Conservation (phyloP, 2,888 invertebrate species). For the Synanthedon vespiformis region DNA sequence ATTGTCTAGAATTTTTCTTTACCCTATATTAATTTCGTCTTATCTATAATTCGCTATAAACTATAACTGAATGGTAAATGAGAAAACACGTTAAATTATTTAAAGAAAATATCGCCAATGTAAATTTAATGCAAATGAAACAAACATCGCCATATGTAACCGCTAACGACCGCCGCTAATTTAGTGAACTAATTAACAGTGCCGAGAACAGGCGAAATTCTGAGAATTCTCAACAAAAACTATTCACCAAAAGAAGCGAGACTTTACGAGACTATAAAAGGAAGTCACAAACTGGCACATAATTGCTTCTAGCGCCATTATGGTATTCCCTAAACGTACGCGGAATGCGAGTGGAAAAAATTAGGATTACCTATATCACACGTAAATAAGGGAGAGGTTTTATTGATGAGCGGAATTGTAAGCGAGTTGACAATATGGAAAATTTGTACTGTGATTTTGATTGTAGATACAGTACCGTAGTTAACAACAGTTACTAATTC, state of each 20-base stretch:
- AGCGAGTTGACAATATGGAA: too few relatives aligned
- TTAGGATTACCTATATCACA: constrained; percentile 6
- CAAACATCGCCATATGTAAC: constrained; percentile 1
- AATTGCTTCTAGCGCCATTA: constrained; percentile 18
- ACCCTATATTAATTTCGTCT: too few relatives aligned
- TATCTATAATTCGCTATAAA: too few relatives aligned
- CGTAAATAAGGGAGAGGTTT: background rate
- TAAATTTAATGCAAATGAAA: background rate
- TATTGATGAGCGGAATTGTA: too few relatives aligned
- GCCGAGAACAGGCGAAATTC: constrained; percentile 8
- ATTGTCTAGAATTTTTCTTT: too few relatives aligned
- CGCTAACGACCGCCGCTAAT: constrained; percentile 11
- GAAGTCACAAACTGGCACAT: constrained; percentile 21
- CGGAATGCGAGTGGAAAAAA: constrained; percentile 14
- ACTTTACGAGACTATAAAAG: constrained; percentile 9
- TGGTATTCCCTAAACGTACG: constrained; percentile 13
- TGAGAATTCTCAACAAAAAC: constrained; percentile 10
- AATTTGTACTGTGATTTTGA: too few relatives aligned
- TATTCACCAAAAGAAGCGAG: background rate
- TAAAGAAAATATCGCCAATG: background rate
- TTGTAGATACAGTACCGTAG: too few relatives aligned
- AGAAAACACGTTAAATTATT: too few relatives aligned
- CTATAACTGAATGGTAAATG: too few relatives aligned
- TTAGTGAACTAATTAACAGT: constrained; percentile 18
- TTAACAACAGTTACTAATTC: too few relatives aligned